Percentiles rank a stretch among this genome's conserved stretches.
phyloP scores from a whole-genome alignment of 2,797 vertebrate genomes.

The Falco novaeseelandiae region DNA sequence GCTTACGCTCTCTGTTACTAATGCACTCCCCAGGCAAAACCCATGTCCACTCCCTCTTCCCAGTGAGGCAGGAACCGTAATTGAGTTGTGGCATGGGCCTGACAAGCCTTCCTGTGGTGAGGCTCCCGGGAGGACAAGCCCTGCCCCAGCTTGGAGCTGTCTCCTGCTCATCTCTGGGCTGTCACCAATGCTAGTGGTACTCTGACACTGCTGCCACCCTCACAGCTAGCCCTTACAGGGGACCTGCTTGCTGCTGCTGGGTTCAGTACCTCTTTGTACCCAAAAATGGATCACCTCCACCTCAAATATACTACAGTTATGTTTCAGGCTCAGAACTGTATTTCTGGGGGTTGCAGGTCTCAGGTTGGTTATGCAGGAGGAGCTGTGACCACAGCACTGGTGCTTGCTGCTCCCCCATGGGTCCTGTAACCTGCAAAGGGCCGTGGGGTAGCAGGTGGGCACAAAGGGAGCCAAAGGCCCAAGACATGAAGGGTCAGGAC shows the following conservation, averaged over 20 bases:
- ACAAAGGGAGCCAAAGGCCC: fast-evolving
- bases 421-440: background rate
- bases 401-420: fast-evolving
- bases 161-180: background rate
- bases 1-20: background rate
- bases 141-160: background rate
- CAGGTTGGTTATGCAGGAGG: too few species aligned
- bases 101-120: fast-evolving
- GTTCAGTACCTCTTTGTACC: too few species aligned
- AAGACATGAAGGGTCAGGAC: background rate
- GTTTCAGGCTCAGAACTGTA: background rate
- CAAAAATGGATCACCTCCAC: background rate
- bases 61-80: background rate
- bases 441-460: background rate
- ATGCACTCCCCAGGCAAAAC: background rate
- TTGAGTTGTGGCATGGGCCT: background rate
- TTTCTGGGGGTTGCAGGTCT: background rate
- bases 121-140: background rate
- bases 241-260: background rate
- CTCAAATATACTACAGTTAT: background rate
- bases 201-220: background rate
- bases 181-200: background rate
- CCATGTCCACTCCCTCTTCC: background rate
- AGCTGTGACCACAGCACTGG: background rate
- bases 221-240: background rate